These are phyloP conservation scores for Rapana venosa DNA, from an alignment of 2,888 invertebrate genomes.

Conservation along the genomic window DNA sequence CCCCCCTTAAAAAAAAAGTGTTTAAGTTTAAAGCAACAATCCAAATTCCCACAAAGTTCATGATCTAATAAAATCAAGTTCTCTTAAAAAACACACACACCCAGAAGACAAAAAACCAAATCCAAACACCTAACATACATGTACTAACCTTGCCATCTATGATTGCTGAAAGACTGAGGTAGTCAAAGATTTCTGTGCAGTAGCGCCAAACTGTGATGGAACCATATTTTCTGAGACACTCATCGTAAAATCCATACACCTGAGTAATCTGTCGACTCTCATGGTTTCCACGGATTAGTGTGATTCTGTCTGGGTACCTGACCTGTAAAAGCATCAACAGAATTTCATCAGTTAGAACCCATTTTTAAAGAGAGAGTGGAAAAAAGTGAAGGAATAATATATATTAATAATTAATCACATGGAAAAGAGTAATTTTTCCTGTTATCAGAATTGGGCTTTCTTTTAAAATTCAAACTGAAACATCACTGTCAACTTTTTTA, in stretches of 20 bases:
- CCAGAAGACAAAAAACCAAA: too few relatives aligned
- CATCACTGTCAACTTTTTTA: too few relatives aligned
- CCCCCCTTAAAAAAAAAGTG: too few relatives aligned
- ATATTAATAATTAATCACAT: too few relatives aligned
- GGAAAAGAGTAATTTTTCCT: too few relatives aligned
- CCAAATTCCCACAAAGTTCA: too few relatives aligned
- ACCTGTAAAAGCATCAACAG: constrained; percentile 83
- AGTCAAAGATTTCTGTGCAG: constrained; percentile 99
- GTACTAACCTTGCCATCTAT: constrained; percentile 90
- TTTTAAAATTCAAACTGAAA: too few relatives aligned
- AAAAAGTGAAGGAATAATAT: not conserved
- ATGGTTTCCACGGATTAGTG: constrained; percentile 98
- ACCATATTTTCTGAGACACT: constrained; percentile 98
- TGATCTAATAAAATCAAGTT: too few relatives aligned
- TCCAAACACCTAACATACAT: not conserved
- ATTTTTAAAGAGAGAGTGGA: not conserved
- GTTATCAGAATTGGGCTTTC: too few relatives aligned
- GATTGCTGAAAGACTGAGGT: constrained; percentile 95
- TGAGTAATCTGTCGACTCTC: constrained; percentile 99
- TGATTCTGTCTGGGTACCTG: constrained; percentile 98
- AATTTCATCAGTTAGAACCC: not conserved
- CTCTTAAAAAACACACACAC: too few relatives aligned
- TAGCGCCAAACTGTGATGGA: constrained; percentile 99
- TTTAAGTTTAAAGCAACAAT: too few relatives aligned
- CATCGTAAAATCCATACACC: constrained; percentile 99